Evolutionary conservation across 2,888 invertebrate species (phyloP).

Genomic region (Synergus japonicus): DNA sequence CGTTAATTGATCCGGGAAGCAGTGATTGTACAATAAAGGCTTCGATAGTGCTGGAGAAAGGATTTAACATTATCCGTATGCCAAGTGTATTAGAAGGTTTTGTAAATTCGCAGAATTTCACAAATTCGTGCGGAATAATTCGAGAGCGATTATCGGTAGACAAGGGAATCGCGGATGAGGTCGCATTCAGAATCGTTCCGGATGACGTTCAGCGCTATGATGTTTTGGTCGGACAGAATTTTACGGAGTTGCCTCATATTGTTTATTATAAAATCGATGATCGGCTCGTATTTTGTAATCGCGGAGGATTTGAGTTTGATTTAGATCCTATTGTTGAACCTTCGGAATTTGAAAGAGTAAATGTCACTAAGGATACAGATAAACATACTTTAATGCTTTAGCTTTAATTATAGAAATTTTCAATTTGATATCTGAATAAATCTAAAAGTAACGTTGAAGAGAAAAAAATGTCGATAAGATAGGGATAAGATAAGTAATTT

Average conservation of each 20-base stretch:
- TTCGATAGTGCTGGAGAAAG: constrained; percentile 46
- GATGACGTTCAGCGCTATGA: not conserved
- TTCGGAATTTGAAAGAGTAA: not conserved
- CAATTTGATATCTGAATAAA: no score
- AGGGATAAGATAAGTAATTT: no score
- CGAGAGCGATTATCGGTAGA: constrained; percentile 48
- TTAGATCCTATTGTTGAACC: not conserved
- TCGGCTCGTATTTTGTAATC: not conserved
- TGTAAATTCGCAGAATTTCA: constrained; percentile 42
- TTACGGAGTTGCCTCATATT: not conserved
- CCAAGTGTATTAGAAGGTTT: constrained; percentile 48
- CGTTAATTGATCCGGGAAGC: constrained; percentile 54
- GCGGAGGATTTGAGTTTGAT: not conserved
- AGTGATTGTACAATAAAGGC: constrained; percentile 56
- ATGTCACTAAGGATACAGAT: no score
- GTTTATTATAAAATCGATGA: not conserved
- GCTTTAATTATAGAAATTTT: no score
- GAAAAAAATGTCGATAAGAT: no score
- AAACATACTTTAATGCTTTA: no score
- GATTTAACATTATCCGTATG: constrained; percentile 27
- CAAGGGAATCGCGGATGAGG: constrained; percentile 45
- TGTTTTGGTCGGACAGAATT: not conserved
- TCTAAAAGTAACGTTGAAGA: no score
- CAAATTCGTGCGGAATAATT: constrained; percentile 48
- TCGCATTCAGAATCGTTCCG: constrained; percentile 41